A percentile compares a stretch with the other conserved stretches of the same genome.
phyloP scores from a whole-genome alignment of 1,140 invertebrate genomes.

The Holcopasites calliopsidis region DNA sequence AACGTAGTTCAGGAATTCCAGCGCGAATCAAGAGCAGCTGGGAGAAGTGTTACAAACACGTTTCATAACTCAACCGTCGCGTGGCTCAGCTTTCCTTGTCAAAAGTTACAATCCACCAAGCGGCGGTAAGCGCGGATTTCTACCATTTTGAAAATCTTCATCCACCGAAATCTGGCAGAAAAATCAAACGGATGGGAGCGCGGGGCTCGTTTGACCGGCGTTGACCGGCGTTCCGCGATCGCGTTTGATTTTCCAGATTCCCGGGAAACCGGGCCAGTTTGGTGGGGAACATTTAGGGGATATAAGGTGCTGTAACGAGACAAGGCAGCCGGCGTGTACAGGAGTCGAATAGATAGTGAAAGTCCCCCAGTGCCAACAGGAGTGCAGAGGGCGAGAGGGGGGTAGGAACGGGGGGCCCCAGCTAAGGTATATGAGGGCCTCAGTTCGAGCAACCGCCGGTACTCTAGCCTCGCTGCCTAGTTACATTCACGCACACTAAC shows the following conservation, averaged over 20 bases:
- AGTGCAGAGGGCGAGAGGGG: slow-evolving; percentile 55
- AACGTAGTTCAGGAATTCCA: no score
- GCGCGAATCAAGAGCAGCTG: not conserved
- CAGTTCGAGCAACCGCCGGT: slow-evolving; percentile 72
- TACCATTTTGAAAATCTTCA: no score
- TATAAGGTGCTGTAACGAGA: slow-evolving; percentile 72
- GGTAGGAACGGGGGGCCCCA: slow-evolving; percentile 65
- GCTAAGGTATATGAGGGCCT: slow-evolving; percentile 80
- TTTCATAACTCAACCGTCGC: not conserved
- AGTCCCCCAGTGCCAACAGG: slow-evolving; percentile 69
- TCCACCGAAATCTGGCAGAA: no score
- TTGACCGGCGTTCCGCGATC: not conserved
- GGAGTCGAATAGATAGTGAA: slow-evolving; percentile 77
- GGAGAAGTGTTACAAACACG: not conserved
- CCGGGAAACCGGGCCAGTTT: slow-evolving; percentile 33
- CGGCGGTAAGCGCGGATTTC: not conserved
- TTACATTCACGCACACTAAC: slow-evolving; percentile 71
- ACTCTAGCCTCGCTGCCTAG: slow-evolving; percentile 77
- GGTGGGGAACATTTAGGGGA: slow-evolving; percentile 67
- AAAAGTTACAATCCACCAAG: not conserved
- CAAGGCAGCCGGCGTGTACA: slow-evolving; percentile 70
- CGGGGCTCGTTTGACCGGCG: no score
- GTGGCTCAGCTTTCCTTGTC: not conserved
- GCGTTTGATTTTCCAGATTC: slow-evolving; percentile 50
- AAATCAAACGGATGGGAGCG: no score